Percentiles rank a stretch among this genome's conserved stretches.
These are phyloP conservation scores for Cygnus buccinator DNA, from an alignment of 2,113 vertebrate species.

Conservation along the genomic window DNA sequence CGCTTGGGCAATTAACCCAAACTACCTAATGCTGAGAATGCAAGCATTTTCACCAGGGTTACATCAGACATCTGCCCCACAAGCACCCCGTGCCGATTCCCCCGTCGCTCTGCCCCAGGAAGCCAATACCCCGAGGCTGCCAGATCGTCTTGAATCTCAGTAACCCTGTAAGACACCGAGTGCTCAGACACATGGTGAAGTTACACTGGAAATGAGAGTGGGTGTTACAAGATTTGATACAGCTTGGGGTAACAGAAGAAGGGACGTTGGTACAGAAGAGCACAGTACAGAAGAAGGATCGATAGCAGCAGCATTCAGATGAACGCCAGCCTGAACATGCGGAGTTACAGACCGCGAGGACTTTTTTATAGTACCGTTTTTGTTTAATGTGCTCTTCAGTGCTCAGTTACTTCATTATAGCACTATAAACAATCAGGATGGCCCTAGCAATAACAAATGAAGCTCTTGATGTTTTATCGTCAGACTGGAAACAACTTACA, in stretches of 20 bases:
- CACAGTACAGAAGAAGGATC: not conserved
- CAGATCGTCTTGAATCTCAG: not conserved
- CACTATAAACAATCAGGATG: slow-evolving; percentile 49
- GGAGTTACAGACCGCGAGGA: not conserved
- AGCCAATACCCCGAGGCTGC: not conserved
- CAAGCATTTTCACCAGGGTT: not conserved
- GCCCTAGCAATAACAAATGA: slow-evolving; percentile 42
- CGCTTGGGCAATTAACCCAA: not conserved
- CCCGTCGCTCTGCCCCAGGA: not conserved
- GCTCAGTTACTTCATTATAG: slow-evolving; percentile 27
- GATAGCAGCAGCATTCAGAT: not conserved
- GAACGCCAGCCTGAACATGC: not conserved
- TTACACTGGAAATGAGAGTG: not conserved
- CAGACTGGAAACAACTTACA: slow-evolving; percentile 32
- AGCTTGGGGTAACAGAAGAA: not conserved
- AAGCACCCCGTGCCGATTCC: not conserved
- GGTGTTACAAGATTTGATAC: not conserved
- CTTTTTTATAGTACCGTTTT: not conserved
- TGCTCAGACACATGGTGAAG: not conserved
- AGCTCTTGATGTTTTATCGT: slow-evolving; percentile 35
- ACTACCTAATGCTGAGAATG: not conserved
- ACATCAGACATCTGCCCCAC: not conserved
- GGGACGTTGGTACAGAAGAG: not conserved
- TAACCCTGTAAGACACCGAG: not conserved
- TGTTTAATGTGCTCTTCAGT: slow-evolving; percentile 18